Base-by-base conservation (phyloP, 2,797 vertebrate genomes). In the Echiichthys vipera region DNA sequence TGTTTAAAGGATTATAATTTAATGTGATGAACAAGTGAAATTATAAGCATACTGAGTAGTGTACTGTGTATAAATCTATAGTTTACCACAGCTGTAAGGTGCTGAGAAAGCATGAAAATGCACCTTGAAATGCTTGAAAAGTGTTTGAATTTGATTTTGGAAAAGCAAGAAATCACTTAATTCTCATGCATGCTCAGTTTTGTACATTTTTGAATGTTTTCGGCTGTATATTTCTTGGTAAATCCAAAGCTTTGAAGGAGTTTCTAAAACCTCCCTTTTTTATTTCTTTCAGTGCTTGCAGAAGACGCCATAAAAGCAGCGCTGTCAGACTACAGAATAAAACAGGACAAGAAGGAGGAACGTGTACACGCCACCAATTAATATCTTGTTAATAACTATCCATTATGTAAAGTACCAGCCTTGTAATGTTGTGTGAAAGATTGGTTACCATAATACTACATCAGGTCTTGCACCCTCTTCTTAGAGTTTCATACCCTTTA, bases 301-400 rank as follows among this genome's bases (percentile, higher is more conserved):
- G 96, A 97, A 91, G 97, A 98, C 0, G 97, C 97, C 2, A 98
- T 98, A 86, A 97, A 93, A 89, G 97, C 97, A 0, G 97, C 96
- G 30, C 89, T 98, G 81, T 96, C 95, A 0, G 96, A 98, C 74
- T 98, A 97, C 94, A 96, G 93, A 82, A 45, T 97, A 58, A 98
- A 98, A 73, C 77, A 78, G 45, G 85, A 91, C 40, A 77, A 90
- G 54, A 65, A 92, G 40, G 34, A 91, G 57, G 45, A 86, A 39
- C 32, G 45, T 34, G 63, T 53, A n/a, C 80, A 88, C 63, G 68
- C 80, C 82, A 86, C 57, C 63, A 77, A 10, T 70, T 89, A 80
- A 84, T 74, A 2, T 37, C 34, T 17, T n/a, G 7, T 15, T 8
- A 42, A 20, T 43, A 34, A 37, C 43, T 9, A 7, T 46, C 42